phyloP scores from a whole-genome alignment of 2,113 vertebrate species.

The Monopterus albus region DNA sequence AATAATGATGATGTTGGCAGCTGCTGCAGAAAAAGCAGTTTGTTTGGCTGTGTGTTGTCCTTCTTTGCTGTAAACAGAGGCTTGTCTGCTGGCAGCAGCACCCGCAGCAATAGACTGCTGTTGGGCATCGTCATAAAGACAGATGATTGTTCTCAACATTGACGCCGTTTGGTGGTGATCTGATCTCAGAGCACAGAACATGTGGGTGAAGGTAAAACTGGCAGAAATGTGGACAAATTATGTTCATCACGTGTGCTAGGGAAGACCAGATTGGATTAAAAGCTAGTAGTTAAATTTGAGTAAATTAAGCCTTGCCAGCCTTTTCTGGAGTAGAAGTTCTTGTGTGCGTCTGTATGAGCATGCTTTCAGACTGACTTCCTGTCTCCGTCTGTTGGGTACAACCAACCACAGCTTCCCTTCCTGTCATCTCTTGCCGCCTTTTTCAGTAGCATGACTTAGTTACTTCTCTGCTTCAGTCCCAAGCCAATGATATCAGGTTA shows the following conservation, averaged over 20 bases:
- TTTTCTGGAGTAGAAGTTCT: not conserved
- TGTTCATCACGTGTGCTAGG: not conserved
- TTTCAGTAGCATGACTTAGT: not conserved
- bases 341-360: conserved; percentile 13
- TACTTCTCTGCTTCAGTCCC: not conserved
- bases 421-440: conserved; percentile 21
- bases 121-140: not conserved
- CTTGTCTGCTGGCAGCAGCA: not conserved
- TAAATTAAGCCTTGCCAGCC: not conserved
- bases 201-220: not conserved
- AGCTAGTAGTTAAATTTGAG: too few species aligned
- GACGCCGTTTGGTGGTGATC: not conserved
- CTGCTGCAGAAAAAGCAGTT: too few species aligned
- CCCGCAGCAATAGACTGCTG: not conserved
- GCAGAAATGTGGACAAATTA: not conserved
- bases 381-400: conserved; percentile 25
- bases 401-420: conserved; percentile 62
- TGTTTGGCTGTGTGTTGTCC: not conserved
- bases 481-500: not conserved
- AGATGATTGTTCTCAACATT: too few species aligned
- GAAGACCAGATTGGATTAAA: too few species aligned
- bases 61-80: conserved; percentile 11
- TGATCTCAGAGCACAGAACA: too few species aligned
- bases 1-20: too few species aligned
- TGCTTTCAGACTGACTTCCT: conserved; percentile 55